Evolutionary conservation across 2,797 vertebrate genomes (phyloP).

Genomic region (Chaetophractus vellerosus): DNA sequence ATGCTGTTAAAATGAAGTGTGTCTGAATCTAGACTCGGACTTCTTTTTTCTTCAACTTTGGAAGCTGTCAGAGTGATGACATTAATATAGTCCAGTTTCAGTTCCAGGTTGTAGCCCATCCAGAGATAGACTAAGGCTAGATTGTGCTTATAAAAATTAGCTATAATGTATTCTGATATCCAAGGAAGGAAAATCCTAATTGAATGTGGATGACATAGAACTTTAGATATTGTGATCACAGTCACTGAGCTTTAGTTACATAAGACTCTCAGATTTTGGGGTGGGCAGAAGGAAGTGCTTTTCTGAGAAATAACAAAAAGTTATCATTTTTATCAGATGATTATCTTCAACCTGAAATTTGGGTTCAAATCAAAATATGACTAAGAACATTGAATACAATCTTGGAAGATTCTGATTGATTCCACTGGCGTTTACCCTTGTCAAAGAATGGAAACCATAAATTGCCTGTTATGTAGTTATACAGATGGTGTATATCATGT

Average conservation of each 20-base stretch:
- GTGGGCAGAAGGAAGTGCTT: not conserved
- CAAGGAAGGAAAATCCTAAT: constrained; percentile 53
- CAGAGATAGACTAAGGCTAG: constrained; percentile 86
- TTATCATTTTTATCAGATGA: not conserved
- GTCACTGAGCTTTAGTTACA: not conserved
- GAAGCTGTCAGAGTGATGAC: constrained; percentile 83
- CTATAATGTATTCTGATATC: constrained; percentile 74
- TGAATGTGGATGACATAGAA: constrained; percentile 54
- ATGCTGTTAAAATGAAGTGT: constrained; percentile 80
- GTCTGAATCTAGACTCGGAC: constrained; percentile 60
- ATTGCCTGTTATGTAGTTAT: constrained; percentile 12
- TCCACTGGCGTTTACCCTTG: not conserved
- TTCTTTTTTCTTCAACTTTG: constrained; percentile 74
- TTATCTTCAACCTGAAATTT: not conserved
- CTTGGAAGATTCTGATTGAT: not conserved
- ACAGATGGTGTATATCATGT: not conserved
- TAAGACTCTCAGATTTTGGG: not conserved
- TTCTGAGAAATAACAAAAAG: constrained; percentile 27
- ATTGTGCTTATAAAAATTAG: constrained; percentile 79
- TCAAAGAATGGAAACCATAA: not conserved
- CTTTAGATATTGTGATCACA: constrained; percentile 37
- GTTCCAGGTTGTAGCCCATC: constrained; percentile 88
- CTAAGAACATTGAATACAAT: not conserved
- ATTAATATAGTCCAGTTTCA: constrained; percentile 86
- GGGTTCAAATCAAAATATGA: constrained; percentile 28